Percentiles rank a stretch among this genome's conserved stretches.
Evolutionary conservation across 2,888 invertebrate species (phyloP).

Genomic region (Drosophila macrospina): DNA sequence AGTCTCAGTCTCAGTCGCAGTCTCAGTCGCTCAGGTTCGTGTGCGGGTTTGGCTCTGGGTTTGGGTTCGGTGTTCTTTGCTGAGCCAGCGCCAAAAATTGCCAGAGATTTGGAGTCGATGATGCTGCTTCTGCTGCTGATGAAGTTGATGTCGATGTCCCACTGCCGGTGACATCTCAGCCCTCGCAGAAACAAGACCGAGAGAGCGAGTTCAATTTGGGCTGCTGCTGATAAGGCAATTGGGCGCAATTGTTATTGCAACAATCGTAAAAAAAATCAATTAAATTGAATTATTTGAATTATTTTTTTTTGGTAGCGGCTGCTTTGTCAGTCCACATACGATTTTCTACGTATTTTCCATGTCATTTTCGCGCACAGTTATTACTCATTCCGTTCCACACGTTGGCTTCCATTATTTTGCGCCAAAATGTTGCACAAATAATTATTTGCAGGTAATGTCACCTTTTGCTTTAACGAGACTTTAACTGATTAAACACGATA

Average conservation of each 20-base stretch:
- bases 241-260: constrained; percentile 41
- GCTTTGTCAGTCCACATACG: constrained; percentile 63
- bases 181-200: constrained; percentile 23
- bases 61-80: constrained; percentile 51
- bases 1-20: constrained; percentile 26
- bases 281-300: constrained; percentile 41
- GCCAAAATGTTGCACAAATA: constrained; percentile 63
- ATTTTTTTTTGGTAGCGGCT: constrained; percentile 31
- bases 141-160: constrained; percentile 58
- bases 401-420: constrained; percentile 63
- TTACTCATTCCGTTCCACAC: constrained; percentile 31
- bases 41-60: neutral
- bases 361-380: constrained; percentile 71
- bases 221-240: constrained; percentile 51
- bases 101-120: constrained; percentile 52
- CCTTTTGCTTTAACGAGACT: constrained; percentile 15
- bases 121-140: constrained; percentile 19
- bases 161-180: constrained; percentile 63
- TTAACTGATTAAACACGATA: constrained; percentile 3
- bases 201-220: constrained; percentile 35
- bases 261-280: constrained; percentile 32
- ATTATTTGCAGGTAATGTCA: constrained; percentile 46
- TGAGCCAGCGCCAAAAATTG: constrained; percentile 62
- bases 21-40: constrained; percentile 11
- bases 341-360: constrained; percentile 82